Evolutionary conservation across 92 coral and sea anemone species (phyloP), one percentile per base, ranked within the genome.

Genomic region (Siderastrea siderea): DNA sequence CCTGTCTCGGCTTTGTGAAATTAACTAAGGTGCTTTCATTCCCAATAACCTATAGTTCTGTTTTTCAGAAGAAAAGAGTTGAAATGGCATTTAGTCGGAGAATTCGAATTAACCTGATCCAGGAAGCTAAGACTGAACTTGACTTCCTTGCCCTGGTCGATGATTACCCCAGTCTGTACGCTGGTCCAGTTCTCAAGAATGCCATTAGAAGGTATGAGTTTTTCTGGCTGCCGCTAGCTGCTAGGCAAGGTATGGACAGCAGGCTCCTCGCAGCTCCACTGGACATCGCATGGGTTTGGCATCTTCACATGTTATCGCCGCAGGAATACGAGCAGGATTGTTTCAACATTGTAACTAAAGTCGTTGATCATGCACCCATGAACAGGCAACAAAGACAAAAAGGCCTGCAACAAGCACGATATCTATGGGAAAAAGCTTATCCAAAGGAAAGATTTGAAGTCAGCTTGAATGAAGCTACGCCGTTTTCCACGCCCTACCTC

Each of bases 381-480:
- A 17, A 55, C 14, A 74, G 92, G 19, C 68, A 64, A 14, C 80
- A 71, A 77, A 92, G 81, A 54, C 16, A 19, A 44, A 54, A 46
- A 51, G 88, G 86, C 61, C 82, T 88, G 4, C 81, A 69, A 47
- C 73, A 73, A 7, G 68, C 92, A 9, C 19, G 62, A 5, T 47
- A 53, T 54, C 44, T 66, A 26, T 92, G 95, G 95, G 66, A 45
- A 12, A 71, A 77, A 12, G 54, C 65, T 1, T 92, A 88, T 58
- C 95, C 95, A 17, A 64, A 13, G 12, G 91, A 88, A 74, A 87
- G 84, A 7, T 92, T 92, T 60, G 88, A 90, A 50, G 80, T 92
- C 71, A 85, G 89, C 49, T 81, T 92, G 38, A 51, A 65, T 9
- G 46, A 68, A 2, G 92, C 92, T 49, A 86, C 95, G 8, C 47